phyloP scores from a whole-genome alignment of 2,888 invertebrate genomes.

The Drosophila niveifrons region DNA sequence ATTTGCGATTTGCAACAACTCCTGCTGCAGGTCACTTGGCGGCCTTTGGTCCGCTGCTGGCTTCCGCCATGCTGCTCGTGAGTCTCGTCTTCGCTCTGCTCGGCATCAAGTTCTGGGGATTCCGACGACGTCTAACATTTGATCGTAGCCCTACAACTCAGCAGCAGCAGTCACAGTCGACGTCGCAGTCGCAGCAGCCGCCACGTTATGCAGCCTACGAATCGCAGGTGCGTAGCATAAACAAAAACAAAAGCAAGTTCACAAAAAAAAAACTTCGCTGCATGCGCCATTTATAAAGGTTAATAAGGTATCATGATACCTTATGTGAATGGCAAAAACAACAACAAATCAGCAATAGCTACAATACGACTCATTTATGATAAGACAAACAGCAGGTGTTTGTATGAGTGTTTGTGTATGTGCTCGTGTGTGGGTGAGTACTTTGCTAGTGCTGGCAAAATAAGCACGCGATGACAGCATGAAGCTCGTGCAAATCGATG shows the following conservation, averaged over 20 bases:
- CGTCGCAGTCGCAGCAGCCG: slow-evolving; percentile 38
- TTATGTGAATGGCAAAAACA: slow-evolving; percentile 19
- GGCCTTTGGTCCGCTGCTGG: slow-evolving; percentile 48
- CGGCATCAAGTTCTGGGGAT: slow-evolving; percentile 86
- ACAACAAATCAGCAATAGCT: slow-evolving; percentile 25
- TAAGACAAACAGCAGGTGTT: slow-evolving; percentile 46
- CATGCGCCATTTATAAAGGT: slow-evolving; percentile 64
- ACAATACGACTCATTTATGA: slow-evolving; percentile 44
- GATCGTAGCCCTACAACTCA: slow-evolving; percentile 48
- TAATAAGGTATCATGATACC: slow-evolving; percentile 56
- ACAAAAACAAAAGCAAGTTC: slow-evolving; percentile 3
- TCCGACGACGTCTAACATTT: slow-evolving; percentile 85
- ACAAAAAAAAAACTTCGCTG: slow-evolving; percentile 41
- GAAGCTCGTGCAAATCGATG: slow-evolving; percentile 28
- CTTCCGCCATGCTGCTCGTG: slow-evolving; percentile 60
- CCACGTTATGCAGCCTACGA: slow-evolving; percentile 73
- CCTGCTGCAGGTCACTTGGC: slow-evolving; percentile 42
- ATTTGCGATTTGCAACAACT: not conserved
- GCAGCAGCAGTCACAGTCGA: slow-evolving; percentile 25
- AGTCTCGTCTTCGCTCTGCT: slow-evolving; percentile 81
- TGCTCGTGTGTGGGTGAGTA: slow-evolving; percentile 10
- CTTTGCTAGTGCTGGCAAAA: slow-evolving; percentile 23
- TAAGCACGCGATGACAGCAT: slow-evolving; percentile 26
- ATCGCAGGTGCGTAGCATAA: slow-evolving; percentile 62
- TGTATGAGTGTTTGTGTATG: slow-evolving; percentile 10